Percentiles rank a stretch among this genome's conserved stretches.
Evolutionary conservation across 1,140 invertebrate species (phyloP).

Genomic region (Tachypleus tridentatus): DNA sequence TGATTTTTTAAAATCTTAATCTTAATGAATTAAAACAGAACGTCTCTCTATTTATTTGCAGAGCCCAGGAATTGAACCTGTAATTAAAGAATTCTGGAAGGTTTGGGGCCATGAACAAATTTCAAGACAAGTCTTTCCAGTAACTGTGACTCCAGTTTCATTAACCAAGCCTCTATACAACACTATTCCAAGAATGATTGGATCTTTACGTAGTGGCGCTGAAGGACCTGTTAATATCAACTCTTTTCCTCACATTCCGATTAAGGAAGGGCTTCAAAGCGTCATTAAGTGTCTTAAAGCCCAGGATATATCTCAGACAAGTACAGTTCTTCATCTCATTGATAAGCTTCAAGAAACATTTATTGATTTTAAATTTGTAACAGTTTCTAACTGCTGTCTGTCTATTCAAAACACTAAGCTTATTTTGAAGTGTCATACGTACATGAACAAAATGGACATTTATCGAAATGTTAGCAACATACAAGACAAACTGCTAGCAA

Average conservation of each 20-base stretch:
- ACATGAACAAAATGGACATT: no score
- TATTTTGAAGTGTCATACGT: no score
- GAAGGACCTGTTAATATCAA: slow-evolving; percentile 12
- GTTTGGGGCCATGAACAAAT: slow-evolving; percentile 25
- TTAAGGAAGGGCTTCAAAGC: slow-evolving; percentile 24
- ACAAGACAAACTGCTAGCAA: no score
- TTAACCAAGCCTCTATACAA: slow-evolving; percentile 15
- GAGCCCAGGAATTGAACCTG: slow-evolving; percentile 16
- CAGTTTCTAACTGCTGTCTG: no score
- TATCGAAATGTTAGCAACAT: no score
- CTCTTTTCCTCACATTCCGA: slow-evolving; percentile 19
- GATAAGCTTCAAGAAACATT: no score
- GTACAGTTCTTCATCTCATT: neutral
- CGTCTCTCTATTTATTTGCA: slow-evolving; percentile 11
- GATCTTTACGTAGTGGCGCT: neutral
- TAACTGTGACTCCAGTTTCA: slow-evolving; percentile 13
- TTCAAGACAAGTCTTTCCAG: slow-evolving; percentile 21
- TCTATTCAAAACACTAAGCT: no score
- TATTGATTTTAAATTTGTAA: no score
- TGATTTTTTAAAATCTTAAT: no score
- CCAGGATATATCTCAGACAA: slow-evolving; percentile 20
- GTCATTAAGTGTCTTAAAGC: slow-evolving; percentile 24
- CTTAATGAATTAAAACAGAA: neutral
- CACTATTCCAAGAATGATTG: neutral
- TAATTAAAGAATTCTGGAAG: slow-evolving; percentile 21